Percentiles rank a stretch among this genome's conserved stretches.
These are phyloP conservation scores for Abrostola triplasia DNA, from an alignment of 2,888 invertebrate genomes.

Conservation along the genomic window DNA sequence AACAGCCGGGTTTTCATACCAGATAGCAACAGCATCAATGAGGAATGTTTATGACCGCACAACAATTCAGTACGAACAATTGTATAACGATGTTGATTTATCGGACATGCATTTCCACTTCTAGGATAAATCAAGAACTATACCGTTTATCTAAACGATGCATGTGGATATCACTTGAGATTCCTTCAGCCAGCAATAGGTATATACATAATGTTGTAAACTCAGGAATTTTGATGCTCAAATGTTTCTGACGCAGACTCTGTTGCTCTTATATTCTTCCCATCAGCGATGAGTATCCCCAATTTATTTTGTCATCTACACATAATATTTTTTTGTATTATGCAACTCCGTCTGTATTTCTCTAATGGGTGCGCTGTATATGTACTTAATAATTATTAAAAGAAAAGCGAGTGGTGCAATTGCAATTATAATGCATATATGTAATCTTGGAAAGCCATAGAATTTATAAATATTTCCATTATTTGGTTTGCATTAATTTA, in stretches of 20 bases:
- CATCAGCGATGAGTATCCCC: no score
- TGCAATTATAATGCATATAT: no score
- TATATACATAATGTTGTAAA: constrained; percentile 18
- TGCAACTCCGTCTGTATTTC: no score
- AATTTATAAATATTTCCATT: no score
- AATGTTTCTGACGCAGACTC: constrained; percentile 10
- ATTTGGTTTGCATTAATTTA: no score
- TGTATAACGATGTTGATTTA: constrained; percentile 5
- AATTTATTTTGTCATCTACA: no score
- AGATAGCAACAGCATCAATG: not conserved
- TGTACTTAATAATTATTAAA: no score
- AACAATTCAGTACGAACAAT: not conserved
- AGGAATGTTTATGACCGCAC: not conserved
- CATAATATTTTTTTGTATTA: no score
- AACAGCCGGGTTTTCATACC: not conserved
- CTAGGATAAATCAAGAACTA: constrained; percentile 27
- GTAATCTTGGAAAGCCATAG: no score
- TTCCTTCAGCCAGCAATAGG: constrained; percentile 31
- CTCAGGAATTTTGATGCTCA: constrained; percentile 7
- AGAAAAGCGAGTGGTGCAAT: no score
- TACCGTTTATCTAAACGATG: constrained; percentile 36
- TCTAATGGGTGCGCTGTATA: no score
- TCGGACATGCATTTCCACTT: constrained; percentile 32
- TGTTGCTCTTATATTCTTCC: not conserved
- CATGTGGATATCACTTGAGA: constrained; percentile 45